Conservation (phyloP, 2,113 vertebrate species). For the Syngnathus scovelli region DNA sequence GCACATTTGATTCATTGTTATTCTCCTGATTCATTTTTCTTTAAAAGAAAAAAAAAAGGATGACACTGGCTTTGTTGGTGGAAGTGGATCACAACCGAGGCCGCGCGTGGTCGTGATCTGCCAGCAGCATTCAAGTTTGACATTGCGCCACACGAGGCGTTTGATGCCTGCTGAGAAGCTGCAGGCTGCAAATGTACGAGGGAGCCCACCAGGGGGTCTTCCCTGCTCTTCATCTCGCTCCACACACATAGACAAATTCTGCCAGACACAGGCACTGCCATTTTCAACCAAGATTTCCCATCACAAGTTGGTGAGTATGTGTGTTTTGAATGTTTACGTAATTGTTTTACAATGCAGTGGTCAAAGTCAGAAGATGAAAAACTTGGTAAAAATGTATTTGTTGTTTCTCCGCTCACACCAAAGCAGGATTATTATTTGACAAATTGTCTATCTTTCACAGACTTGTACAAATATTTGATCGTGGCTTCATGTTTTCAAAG, state of each 20-base stretch:
- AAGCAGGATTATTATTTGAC: background rate
- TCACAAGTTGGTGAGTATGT: background rate
- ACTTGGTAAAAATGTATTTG: too few relatives aligned
- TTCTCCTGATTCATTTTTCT: background rate
- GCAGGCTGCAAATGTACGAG: slow-evolving; percentile 49
- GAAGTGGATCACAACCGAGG: background rate
- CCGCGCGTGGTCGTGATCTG: background rate
- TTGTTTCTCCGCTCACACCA: background rate
- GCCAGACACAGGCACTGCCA: background rate
- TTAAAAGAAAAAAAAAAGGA: background rate
- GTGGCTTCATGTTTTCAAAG: background rate
- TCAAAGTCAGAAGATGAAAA: too few relatives aligned
- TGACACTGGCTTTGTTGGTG: background rate
- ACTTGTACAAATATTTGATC: background rate
- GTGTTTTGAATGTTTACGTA: background rate
- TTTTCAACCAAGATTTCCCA: background rate
- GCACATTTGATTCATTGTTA: background rate
- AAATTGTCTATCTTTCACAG: background rate
- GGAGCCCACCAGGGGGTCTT: slow-evolving; percentile 57
- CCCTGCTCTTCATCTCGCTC: slow-evolving; percentile 40
- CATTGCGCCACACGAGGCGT: slow-evolving; percentile 22
- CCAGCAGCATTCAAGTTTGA: slow-evolving; percentile 33
- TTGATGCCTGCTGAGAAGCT: slow-evolving; percentile 49
- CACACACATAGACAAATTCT: slow-evolving; percentile 17
- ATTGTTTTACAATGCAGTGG: background rate